A percentile compares a stretch with the other conserved stretches of the same genome.
Conservation (phyloP, 2,797 vertebrate genomes). For the Adelosebastes latens region DNA sequence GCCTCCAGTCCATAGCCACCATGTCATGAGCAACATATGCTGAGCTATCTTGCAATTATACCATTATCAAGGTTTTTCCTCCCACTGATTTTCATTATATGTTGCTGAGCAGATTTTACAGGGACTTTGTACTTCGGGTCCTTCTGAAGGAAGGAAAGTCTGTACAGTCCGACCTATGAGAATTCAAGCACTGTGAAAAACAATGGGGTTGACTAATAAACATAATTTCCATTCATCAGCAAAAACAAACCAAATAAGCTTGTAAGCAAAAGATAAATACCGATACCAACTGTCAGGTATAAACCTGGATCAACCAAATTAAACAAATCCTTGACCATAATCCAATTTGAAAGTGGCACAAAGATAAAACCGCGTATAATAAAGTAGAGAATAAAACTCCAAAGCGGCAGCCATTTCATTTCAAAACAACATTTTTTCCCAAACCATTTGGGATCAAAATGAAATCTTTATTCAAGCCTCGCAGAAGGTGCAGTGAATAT, state of each 20-base stretch:
- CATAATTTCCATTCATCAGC: not conserved
- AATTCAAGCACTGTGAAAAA: not conserved
- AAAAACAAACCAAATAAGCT: not conserved
- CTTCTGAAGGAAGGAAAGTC: conserved; percentile 3
- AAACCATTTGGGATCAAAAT: conserved; percentile 46
- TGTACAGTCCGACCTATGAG: not conserved
- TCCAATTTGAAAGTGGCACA: conserved; percentile 3
- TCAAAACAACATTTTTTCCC: conserved; percentile 11
- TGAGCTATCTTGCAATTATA: conserved; percentile 76
- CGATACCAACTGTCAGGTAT: not conserved
- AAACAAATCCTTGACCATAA: not conserved
- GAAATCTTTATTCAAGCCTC: conserved; percentile 40
- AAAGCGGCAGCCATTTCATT: conserved; percentile 29
- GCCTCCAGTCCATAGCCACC: conserved; percentile 72
- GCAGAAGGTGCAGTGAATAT: conserved; percentile 64
- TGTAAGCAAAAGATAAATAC: not conserved
- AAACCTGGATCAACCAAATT: not conserved
- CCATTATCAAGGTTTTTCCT: conserved; percentile 75
- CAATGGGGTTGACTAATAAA: not conserved
- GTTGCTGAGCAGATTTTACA: conserved; percentile 44
- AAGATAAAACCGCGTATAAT: not conserved
- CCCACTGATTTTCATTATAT: conserved; percentile 70
- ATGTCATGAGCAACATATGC: conserved; percentile 78
- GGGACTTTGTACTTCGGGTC: conserved; percentile 24
- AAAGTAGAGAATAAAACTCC: not conserved